phyloP scores from a whole-genome alignment of 2,797 vertebrate genomes.

The Avahi laniger region DNA sequence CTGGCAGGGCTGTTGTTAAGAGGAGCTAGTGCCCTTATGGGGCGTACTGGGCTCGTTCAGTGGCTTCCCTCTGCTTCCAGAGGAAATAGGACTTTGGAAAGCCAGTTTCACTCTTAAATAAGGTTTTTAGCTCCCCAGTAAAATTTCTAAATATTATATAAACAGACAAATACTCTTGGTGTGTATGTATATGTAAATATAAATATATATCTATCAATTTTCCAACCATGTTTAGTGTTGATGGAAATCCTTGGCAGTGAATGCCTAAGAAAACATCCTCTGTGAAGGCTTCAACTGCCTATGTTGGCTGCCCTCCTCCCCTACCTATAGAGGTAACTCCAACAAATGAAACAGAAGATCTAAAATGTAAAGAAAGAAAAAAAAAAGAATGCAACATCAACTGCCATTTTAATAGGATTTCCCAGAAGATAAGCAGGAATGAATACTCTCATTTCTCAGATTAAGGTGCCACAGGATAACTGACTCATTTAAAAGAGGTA shows the following conservation, averaged over 20 bases:
- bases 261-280: not conserved
- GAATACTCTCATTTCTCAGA: not conserved
- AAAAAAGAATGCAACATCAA: not conserved
- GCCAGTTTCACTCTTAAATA: slow-evolving; percentile 17
- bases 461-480: not conserved
- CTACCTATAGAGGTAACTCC: too few species aligned
- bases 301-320: not conserved
- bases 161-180: not conserved
- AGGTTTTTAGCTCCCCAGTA: slow-evolving; percentile 31
- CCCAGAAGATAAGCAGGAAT: not conserved
- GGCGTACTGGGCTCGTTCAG: slow-evolving; percentile 41
- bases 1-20: not conserved
- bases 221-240: not conserved
- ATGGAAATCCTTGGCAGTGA: not conserved
- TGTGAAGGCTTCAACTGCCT: not conserved
- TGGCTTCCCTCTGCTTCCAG: not conserved
- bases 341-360: not conserved
- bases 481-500: not conserved
- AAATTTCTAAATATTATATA: not conserved
- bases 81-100: slow-evolving; percentile 30
- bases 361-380: not conserved
- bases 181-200: not conserved
- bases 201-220: not conserved
- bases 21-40: slow-evolving; percentile 45
- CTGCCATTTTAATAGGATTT: not conserved